phyloP scores from a whole-genome alignment of 2,113 vertebrate species.

The Numenius arquata region DNA sequence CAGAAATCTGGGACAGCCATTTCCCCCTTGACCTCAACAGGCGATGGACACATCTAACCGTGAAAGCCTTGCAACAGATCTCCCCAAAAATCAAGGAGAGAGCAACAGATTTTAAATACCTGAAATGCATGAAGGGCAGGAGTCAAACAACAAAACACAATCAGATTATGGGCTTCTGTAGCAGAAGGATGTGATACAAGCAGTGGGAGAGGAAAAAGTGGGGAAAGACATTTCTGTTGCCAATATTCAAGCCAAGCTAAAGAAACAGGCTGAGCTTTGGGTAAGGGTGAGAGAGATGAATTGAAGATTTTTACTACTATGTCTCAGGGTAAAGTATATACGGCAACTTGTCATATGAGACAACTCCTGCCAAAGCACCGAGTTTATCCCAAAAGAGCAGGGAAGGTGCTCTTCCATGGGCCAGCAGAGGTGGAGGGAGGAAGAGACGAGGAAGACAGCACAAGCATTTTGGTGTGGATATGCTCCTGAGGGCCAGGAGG shows the following conservation, averaged over 20 bases:
- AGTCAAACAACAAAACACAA: not conserved
- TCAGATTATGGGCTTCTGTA: not conserved
- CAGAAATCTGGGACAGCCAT: not conserved
- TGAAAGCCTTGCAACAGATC: not conserved
- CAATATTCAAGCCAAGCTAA: not conserved
- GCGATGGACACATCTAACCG: rapidly evolving
- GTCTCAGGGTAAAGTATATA: not conserved
- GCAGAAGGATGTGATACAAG: not conserved
- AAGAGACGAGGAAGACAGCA: not conserved
- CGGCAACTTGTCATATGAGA: not conserved
- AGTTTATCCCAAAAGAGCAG: not conserved
- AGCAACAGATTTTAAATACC: not conserved
- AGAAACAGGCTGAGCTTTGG: not conserved
- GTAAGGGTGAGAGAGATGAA: not conserved
- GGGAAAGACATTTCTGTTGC: not conserved
- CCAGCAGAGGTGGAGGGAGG: not conserved
- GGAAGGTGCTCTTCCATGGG: not conserved
- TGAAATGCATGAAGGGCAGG: not conserved
- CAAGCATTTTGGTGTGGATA: not conserved
- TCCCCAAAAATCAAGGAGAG: not conserved
- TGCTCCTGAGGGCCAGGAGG: not conserved
- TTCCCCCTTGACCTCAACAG: not conserved
- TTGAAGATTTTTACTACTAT: not conserved
- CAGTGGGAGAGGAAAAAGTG: not conserved
- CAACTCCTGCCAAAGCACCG: not conserved